Percentiles rank a stretch among this genome's conserved stretches.
phyloP scores from a whole-genome alignment of 2,888 invertebrate species.

The Tetragonula carbonaria region DNA sequence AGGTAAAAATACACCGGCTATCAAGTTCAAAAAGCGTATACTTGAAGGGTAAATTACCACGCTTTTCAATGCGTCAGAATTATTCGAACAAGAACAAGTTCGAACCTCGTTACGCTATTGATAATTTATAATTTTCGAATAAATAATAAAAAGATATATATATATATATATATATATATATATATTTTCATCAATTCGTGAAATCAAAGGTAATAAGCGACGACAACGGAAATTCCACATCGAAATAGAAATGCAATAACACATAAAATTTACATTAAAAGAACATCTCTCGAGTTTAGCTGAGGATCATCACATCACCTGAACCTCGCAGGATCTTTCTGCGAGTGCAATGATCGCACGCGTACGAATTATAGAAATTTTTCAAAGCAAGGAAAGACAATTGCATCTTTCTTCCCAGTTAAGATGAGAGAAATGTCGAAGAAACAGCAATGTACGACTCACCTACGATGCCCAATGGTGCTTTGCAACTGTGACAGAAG shows the following conservation, averaged over 20 bases:
- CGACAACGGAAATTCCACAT: background rate
- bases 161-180: background rate
- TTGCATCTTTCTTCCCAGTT: conserved; percentile 39
- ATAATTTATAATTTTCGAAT: background rate
- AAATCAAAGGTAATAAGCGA: background rate
- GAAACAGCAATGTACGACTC: conserved; percentile 73
- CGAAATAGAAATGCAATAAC: background rate
- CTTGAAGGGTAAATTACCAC: background rate
- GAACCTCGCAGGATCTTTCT: no score
- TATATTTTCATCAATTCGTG: background rate
- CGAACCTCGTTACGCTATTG: background rate
- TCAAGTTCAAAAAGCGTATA: conserved; percentile 27
- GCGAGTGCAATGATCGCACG: no score
- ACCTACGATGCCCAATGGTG: conserved; percentile 86
- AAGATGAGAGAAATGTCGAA: background rate
- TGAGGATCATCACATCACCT: no score
- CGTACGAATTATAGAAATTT: no score
- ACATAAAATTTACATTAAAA: conserved; percentile 37
- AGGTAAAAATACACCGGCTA: conserved; percentile 56
- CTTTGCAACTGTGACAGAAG: conserved; percentile 96
- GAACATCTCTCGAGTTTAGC: conserved; percentile 17
- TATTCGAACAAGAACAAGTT: background rate
- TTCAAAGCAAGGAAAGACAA: background rate
- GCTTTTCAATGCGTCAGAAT: background rate
- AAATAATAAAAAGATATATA: background rate